These are phyloP conservation scores for Caenorhabditis latens DNA, from an alignment of 1,140 invertebrate species.

Conservation along the genomic window DNA sequence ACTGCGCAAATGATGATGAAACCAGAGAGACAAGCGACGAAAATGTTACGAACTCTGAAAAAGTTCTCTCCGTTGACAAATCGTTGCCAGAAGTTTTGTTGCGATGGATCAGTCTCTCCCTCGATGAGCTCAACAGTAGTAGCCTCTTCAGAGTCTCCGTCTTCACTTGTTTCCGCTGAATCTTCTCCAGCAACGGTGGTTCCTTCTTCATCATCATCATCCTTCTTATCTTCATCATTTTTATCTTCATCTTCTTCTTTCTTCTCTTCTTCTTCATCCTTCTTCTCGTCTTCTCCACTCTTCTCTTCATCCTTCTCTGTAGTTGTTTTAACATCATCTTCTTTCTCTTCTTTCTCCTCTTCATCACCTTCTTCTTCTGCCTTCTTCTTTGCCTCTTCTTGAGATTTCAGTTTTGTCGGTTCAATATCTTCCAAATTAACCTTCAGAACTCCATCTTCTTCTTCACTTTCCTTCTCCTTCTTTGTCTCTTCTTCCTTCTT, in stretches of 20 bases:
- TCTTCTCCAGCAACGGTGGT: conserved; percentile 14
- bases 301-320: background rate
- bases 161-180: background rate
- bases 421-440: conserved; percentile 47
- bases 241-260: background rate
- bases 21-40: background rate
- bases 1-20: background rate
- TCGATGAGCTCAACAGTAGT: conserved; percentile 17
- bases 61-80: background rate
- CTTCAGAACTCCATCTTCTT: conserved; percentile 46
- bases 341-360: conserved; percentile 12
- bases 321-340: background rate
- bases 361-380: conserved; percentile 19
- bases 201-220: background rate
- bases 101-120: conserved; percentile 30
- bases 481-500: conserved; percentile 51
- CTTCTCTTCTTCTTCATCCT: conserved; percentile 48
- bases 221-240: conserved; percentile 22
- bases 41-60: conserved; percentile 1
- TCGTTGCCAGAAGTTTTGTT: conserved; percentile 35
- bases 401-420: conserved; percentile 36
- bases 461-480: conserved; percentile 1
- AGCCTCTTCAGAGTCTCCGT: background rate
- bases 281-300: background rate
- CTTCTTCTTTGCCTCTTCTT: conserved; percentile 43